These are phyloP conservation scores for fruit fly (Drosophila melanogaster) DNA, from an alignment of 1,140 invertebrate species.

Conservation along the genomic window Release_6_plus_ISO1_MT NT_033779.5:549001-549500, in stretches of 20 bases:
- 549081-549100: slow-evolving; percentile 64
- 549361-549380: background rate
- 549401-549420: too few relatives aligned
- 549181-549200: slow-evolving; percentile 85
- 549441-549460: too few relatives aligned
- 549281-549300: background rate
- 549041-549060: slow-evolving; percentile 66
- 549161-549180: slow-evolving; percentile 83
- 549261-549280: background rate
- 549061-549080: slow-evolving; percentile 68
- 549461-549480: background rate
- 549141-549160: slow-evolving; percentile 81
- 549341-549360: background rate
- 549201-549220: slow-evolving; percentile 81
- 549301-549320: too few relatives aligned
- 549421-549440: too few relatives aligned
- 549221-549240: background rate
- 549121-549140: slow-evolving; percentile 67
- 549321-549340: background rate
- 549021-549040: slow-evolving; percentile 86
- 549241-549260: background rate
- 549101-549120: slow-evolving; percentile 65
- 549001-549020: slow-evolving; percentile 39
- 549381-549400: background rate
- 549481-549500: slow-evolving; percentile 4